Base-by-base conservation (phyloP, 2,888 invertebrate genomes). In the Coenonympha arcania region DNA sequence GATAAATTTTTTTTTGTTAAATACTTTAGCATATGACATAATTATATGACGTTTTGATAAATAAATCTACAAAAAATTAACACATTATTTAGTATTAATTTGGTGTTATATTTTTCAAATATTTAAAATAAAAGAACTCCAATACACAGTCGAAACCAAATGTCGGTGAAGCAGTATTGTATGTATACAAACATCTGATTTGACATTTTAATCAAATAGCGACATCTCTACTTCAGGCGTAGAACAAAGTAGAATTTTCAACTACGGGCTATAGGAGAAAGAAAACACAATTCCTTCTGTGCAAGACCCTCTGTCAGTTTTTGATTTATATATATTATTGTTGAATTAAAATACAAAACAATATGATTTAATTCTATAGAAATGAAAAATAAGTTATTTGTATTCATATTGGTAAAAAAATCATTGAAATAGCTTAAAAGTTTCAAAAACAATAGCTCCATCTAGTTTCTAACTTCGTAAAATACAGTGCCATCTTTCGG, bases 401-500 rank as follows among this genome's bases (percentile, higher is more conserved):
- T n/a, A n/a, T n/a, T n/a, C n/a, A n/a, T n/a, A n/a, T n/a, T n/a
- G n/a, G n/a, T n/a, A n/a, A n/a, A n/a, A n/a, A n/a, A n/a, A n/a
- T n/a, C n/a, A 22, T 24, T 9, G 8, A 1, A 8, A 15, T 39
- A 24, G 9, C 13, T n/a, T n/a, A n/a, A n/a, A n/a, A n/a, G 9
- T 2, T 22, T 0, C 1, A 3, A 9, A 24, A 2, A 5, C 11
- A 11, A 34, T 22, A 40, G 26, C 34, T 50, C 22, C 54, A 54
- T 44, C 54, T 55, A 42, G 28, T 6, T 3, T 6, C 1, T 31
- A 6, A 18, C 8, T 18, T 2, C 13, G 9, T 9, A 24, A 33
- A 45, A n/a, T 28, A 15, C 30, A 41, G 13, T n/a, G 58, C 49
- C 54, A 60, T 61, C 60, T 60, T 19, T 13, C 48, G 42, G 19